Evolutionary conservation across 2,888 invertebrate species (phyloP).

Genomic region (Meteorus colon): DNA sequence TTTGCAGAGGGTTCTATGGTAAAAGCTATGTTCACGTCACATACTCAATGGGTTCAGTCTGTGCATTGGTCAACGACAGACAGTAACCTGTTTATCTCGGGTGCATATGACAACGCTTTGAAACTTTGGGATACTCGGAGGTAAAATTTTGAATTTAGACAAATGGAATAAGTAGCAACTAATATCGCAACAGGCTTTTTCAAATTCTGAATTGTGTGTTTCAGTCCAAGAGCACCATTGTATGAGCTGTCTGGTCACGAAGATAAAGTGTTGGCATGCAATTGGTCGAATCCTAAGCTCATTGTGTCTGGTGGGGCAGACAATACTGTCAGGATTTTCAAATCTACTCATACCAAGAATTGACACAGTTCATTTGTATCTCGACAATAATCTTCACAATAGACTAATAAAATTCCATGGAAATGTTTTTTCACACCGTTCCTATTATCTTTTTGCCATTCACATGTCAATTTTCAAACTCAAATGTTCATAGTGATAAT

Average conservation of each 20-base stretch:
- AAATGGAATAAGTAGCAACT: background rate
- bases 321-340: conserved; percentile 92
- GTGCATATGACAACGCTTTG: conserved; percentile 91
- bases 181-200: conserved; percentile 27
- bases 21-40: conserved; percentile 90
- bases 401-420: background rate
- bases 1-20: conserved; percentile 88
- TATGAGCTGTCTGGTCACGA: conserved; percentile 95
- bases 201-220: conserved; percentile 51
- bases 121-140: conserved; percentile 98
- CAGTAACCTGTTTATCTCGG: conserved; percentile 92
- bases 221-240: conserved; percentile 90
- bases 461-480: no score
- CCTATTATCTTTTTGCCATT: background rate
- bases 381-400: no score
- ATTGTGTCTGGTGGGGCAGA: conserved; percentile 95
- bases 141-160: conserved; percentile 71
- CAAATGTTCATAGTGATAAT: no score
- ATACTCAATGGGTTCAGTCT: conserved; percentile 93
- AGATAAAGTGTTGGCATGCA: conserved; percentile 93
- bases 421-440: background rate
- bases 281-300: conserved; percentile 92
- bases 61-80: conserved; percentile 91
- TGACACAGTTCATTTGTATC: background rate
- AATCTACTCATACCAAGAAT: conserved; percentile 75